These are phyloP conservation scores for Hyposoter didymator DNA, from an alignment of 2,888 invertebrate species.

Conservation along the genomic window DNA sequence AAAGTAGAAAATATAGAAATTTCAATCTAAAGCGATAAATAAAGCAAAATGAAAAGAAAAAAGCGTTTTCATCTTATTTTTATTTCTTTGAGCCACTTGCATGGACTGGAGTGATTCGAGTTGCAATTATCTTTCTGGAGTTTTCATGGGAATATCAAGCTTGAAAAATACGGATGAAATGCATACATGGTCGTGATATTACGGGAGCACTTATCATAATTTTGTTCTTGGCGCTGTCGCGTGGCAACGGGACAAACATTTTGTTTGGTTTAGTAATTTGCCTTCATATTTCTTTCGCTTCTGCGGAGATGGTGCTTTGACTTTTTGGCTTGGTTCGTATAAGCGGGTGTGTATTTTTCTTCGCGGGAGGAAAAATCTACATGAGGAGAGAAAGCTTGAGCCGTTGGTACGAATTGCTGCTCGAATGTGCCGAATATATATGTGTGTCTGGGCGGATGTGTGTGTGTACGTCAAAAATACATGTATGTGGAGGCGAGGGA, in stretches of 20 bases:
- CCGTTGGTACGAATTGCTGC: conserved; percentile 42
- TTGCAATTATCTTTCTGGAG: no score
- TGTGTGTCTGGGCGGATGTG: neutral
- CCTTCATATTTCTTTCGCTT: conserved; percentile 35
- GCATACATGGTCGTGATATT: conserved; percentile 65
- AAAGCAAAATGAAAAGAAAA: no score
- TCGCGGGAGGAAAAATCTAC: conserved; percentile 7
- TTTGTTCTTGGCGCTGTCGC: conserved; percentile 56
- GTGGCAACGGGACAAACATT: conserved; percentile 7
- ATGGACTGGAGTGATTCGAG: no score
- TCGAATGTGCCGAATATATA: neutral
- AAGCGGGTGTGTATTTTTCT: conserved; percentile 19
- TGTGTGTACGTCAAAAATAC: neutral
- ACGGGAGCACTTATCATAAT: conserved; percentile 71
- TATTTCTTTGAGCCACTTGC: no score
- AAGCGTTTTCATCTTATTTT: no score
- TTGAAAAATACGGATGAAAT: no score
- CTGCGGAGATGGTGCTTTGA: conserved; percentile 22
- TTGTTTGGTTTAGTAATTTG: conserved; percentile 30
- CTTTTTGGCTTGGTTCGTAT: conserved; percentile 34
- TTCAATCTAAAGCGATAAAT: no score
- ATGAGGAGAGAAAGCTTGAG: conserved; percentile 30
- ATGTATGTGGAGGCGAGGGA: neutral
- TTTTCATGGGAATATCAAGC: no score
- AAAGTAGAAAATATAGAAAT: no score